Evolutionary conservation across 2,113 vertebrate species (phyloP).

Genomic region (Dolichallabes microphthalmus): DNA sequence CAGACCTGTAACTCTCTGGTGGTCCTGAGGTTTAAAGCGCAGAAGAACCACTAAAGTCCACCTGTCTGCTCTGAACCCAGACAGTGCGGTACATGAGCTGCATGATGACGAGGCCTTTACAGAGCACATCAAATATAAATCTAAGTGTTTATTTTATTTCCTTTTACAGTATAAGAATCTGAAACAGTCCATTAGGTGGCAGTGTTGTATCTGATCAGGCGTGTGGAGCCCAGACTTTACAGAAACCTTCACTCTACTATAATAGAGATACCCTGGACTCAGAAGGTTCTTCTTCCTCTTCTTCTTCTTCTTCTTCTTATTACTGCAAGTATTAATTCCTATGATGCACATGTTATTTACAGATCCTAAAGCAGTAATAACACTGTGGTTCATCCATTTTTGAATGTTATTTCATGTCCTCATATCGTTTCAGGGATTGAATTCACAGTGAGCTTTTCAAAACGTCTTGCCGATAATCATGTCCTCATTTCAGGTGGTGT

Average conservation of each 20-base stretch:
- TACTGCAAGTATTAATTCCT: neutral
- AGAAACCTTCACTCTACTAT: neutral
- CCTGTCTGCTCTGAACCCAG: neutral
- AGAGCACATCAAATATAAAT: neutral
- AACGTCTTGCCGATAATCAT: neutral
- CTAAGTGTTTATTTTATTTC: neutral
- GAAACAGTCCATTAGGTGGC: conserved; percentile 59
- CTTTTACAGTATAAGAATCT: neutral
- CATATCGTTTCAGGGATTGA: neutral
- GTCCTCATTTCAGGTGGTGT: conserved; percentile 22
- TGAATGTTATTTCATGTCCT: neutral
- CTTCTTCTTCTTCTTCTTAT: neutral
- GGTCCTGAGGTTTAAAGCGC: neutral
- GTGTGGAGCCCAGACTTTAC: neutral
- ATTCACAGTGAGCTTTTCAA: neutral
- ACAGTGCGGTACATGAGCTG: neutral
- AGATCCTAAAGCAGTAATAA: neutral
- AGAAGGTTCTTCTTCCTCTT: neutral
- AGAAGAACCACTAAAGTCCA: neutral
- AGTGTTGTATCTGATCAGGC: conserved; percentile 53
- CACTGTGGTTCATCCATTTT: neutral
- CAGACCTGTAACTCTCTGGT: neutral
- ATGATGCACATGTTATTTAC: neutral
- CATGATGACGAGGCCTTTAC: neutral
- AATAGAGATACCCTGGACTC: neutral